These are phyloP conservation scores for Squalus acanthias DNA, from an alignment of 2,797 vertebrate genomes.

Conservation along the genomic window DNA sequence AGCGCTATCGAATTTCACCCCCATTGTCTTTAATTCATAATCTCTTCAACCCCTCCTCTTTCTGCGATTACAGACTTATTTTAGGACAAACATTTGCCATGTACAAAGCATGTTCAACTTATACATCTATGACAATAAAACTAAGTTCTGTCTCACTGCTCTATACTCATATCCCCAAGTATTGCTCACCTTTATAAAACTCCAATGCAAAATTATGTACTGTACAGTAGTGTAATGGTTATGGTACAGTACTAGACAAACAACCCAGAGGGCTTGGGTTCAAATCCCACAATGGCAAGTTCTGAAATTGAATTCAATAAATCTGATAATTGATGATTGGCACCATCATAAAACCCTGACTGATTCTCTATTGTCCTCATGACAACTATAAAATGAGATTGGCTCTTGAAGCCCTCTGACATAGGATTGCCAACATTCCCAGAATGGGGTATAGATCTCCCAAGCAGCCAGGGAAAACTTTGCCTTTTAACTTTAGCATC, in stretches of 20 bases:
- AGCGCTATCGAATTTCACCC: too few relatives aligned
- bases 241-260: background rate
- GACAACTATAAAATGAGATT: too few relatives aligned
- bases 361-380: background rate
- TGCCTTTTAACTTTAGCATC: background rate
- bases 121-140: background rate
- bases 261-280: background rate
- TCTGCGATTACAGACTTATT: background rate
- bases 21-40: background rate
- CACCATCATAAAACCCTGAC: background rate
- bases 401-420: too few relatives aligned
- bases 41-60: background rate
- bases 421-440: too few relatives aligned
- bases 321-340: background rate
- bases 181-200: background rate
- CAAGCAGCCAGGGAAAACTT: background rate
- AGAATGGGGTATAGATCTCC: too few relatives aligned
- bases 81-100: background rate
- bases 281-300: background rate
- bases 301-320: background rate
- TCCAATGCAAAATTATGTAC: background rate
- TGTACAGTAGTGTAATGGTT: background rate
- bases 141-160: background rate
- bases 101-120: background rate
- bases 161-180: background rate